These are phyloP conservation scores for Quadroppia sp. DNA, from an alignment of 2,888 invertebrate species.

Conservation along the genomic window DNA sequence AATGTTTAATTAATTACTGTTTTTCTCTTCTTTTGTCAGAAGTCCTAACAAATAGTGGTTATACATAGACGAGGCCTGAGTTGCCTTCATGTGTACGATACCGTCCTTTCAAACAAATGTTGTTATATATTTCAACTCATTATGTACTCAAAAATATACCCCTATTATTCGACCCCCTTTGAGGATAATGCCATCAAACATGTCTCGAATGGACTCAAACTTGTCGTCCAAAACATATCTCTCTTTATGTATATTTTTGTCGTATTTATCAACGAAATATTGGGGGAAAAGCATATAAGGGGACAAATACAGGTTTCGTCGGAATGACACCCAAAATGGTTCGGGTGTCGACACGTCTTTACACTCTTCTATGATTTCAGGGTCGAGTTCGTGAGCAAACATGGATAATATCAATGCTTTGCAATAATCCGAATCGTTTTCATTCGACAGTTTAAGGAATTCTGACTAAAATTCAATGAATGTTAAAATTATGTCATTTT, in stretches of 20 bases:
- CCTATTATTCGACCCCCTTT: not conserved
- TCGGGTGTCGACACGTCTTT: not conserved
- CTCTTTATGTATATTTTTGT: not conserved
- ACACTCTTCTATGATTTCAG: not conserved
- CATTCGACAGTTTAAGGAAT: not conserved
- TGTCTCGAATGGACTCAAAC: not conserved
- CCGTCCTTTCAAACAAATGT: not conserved
- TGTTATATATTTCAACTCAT: no score
- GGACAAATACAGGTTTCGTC: not conserved
- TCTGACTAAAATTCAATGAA: not conserved
- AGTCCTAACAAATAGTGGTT: not conserved
- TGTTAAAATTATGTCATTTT: not conserved
- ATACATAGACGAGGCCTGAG: not conserved
- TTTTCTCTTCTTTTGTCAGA: not conserved
- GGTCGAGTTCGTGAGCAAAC: constrained; percentile 10
- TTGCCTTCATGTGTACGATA: not conserved
- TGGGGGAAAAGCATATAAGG: not conserved
- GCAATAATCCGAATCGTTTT: not conserved
- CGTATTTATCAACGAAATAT: not conserved
- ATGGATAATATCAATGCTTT: not conserved
- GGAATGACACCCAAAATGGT: not conserved
- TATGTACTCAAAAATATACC: no score
- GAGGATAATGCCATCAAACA: not conserved
- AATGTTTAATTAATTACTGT: not conserved
- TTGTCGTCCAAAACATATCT: not conserved